phyloP scores from a whole-genome alignment of 2,797 vertebrate species.

The Microtus obscurus region DNA sequence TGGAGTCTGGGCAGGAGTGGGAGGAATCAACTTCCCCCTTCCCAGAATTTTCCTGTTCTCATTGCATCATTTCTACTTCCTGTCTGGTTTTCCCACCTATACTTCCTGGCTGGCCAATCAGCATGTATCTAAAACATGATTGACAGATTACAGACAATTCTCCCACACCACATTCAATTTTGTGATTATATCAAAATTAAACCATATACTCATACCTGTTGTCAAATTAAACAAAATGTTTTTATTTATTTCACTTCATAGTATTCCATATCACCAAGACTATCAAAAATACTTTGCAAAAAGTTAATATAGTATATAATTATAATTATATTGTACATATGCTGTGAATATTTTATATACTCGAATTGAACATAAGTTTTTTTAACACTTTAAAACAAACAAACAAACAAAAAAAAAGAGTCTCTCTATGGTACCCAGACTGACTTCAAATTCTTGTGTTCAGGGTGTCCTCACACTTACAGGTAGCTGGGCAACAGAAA shows the following conservation, averaged over 20 bases:
- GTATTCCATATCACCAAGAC: background rate
- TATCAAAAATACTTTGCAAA: background rate
- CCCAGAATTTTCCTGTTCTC: no score
- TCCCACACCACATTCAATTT: background rate
- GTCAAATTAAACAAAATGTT: conserved; percentile 6
- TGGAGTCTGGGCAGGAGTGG: no score
- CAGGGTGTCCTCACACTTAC: background rate
- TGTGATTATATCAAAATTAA: conserved; percentile 20
- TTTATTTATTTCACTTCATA: background rate
- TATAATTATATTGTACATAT: background rate
- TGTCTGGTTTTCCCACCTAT: no score
- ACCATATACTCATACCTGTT: background rate
- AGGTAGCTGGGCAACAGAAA: background rate
- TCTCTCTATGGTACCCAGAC: background rate
- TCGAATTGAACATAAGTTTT: background rate
- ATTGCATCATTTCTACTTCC: no score
- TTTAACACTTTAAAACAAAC: no score
- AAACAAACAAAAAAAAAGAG: background rate
- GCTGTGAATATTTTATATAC: background rate
- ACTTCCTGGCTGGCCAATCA: no score
- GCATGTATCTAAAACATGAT: no score
- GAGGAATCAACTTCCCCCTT: no score
- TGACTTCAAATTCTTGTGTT: background rate
- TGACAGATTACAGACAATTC: no score
- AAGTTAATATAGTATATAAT: background rate